phyloP scores from a whole-genome alignment of 2,888 invertebrate genomes.

The Eretmocerus hayati region DNA sequence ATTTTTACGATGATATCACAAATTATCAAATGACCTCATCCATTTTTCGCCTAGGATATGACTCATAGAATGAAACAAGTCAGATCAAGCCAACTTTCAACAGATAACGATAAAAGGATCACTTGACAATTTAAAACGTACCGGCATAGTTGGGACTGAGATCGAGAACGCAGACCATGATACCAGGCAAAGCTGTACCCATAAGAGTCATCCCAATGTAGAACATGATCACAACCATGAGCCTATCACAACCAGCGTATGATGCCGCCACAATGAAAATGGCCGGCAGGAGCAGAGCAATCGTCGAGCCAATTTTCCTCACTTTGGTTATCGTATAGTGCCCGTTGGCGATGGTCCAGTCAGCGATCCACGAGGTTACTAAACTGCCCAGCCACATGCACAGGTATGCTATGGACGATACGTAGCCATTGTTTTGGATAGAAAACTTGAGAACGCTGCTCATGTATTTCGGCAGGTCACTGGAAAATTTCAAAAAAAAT shows the following conservation, averaged over 20 bases:
- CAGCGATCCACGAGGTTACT: slow-evolving; percentile 43
- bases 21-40: too few species aligned
- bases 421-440: slow-evolving; percentile 45
- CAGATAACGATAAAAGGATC: too few species aligned
- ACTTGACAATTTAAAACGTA: too few species aligned
- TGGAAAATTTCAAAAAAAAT: background rate
- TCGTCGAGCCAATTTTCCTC: slow-evolving; percentile 48
- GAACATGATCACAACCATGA: slow-evolving; percentile 34
- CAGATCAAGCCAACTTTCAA: too few species aligned
- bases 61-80: too few species aligned
- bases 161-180: slow-evolving; percentile 49
- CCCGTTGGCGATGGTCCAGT: slow-evolving; percentile 42
- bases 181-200: slow-evolving; percentile 48
- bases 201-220: slow-evolving; percentile 42
- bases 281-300: slow-evolving; percentile 49
- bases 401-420: slow-evolving; percentile 48
- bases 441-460: slow-evolving; percentile 45
- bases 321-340: slow-evolving; percentile 43
- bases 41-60: too few species aligned
- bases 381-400: slow-evolving; percentile 47
- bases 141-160: slow-evolving; percentile 49
- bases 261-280: slow-evolving; percentile 48
- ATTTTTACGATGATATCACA: too few species aligned
- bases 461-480: slow-evolving; percentile 47
- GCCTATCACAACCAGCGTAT: slow-evolving; percentile 49